Evolutionary conservation across 1,140 invertebrate genomes (phyloP), one percentile per base, ranked within the genome.

Genomic region (Drosophila azteca): DNA sequence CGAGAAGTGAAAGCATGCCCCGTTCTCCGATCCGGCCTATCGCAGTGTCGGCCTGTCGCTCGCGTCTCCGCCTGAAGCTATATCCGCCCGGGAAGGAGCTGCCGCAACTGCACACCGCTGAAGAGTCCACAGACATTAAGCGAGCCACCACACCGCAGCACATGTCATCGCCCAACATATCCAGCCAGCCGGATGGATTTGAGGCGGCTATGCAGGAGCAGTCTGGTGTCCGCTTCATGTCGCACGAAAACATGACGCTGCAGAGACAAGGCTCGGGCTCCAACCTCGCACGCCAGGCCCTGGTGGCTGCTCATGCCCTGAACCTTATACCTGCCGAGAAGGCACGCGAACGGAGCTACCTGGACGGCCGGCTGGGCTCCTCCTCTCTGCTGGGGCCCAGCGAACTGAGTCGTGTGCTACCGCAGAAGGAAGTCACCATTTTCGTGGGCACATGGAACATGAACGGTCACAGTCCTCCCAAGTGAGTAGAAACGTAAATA

Each of bases 401-500:
- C 26, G 97, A 98, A 90, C 92, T 99, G 45, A 95, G 97, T 75
- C 95, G 96, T 90, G 95, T 97, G 24, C 95, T 99, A 80, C 97
- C 97, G 5, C 95, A 96, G 82, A 94, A 96, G 75, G 95, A 97
- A 92, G 92, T 98, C 0, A 95, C 94, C 73, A 95, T 99, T 69
- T 98, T 97, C 93, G 94, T 98, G 59, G 97, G 97, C 11, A 97
- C 97, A 5, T 99, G 98, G 98, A 99, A 99, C 92, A 98, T 99
- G 97, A 98, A 98, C 92, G 96, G 96, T 11, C 96, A 96, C 80
- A 93, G 93, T 68, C 95, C 95, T 49, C 95, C 95, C 17, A 97
- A 94, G 94, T 95, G 90, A 81, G 79, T 61, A 0, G 0, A 0
- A 9, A 49, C 13, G 11, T 7, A 45, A 92, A 83, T 81, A 41